Conservation (phyloP, 2,888 invertebrate species). For the Tiphia femorata region DNA sequence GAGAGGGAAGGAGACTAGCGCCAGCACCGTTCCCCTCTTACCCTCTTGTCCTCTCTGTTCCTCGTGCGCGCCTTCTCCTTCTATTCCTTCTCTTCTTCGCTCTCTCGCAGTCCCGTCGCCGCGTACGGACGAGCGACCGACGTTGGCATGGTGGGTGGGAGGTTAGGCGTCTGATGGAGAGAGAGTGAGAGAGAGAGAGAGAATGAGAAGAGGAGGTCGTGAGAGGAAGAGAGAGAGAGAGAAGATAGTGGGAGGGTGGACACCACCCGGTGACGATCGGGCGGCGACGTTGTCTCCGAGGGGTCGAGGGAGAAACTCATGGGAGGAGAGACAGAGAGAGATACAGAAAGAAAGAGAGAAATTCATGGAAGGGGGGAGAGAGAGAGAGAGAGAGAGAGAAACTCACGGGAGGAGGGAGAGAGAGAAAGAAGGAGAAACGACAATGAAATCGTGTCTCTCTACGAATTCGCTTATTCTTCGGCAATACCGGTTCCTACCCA, state of each 20-base stretch:
- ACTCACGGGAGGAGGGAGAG: no score
- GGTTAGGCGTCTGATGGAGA: background rate
- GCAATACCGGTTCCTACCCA: conserved; percentile 12
- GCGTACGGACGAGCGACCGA: background rate
- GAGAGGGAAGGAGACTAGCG: conserved; percentile 36
- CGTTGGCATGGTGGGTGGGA: background rate
- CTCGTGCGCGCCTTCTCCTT: background rate
- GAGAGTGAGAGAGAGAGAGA: background rate
- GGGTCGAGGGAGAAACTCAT: background rate
- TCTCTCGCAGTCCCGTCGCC: background rate
- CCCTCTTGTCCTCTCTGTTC: conserved; percentile 1
- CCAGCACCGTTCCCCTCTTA: background rate
- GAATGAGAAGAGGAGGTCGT: background rate
- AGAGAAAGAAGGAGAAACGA: conserved; percentile 6
- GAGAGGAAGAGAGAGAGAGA: conserved; percentile 8
- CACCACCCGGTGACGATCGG: conserved; percentile 16
- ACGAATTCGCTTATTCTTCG: conserved; percentile 15
- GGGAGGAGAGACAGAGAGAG: background rate
- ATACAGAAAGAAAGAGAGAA: background rate
- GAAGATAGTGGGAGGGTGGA: conserved; percentile 3
- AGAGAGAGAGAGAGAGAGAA: conserved; percentile 3
- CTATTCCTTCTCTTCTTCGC: background rate
- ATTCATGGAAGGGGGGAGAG: conserved; percentile 2
- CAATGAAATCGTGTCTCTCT: conserved; percentile 17
- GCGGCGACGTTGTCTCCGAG: conserved; percentile 10